A percentile compares a stretch with the other conserved stretches of the same genome.
Evolutionary conservation across 2,888 invertebrate genomes (phyloP).

Genomic region (Antheraea assamensis): DNA sequence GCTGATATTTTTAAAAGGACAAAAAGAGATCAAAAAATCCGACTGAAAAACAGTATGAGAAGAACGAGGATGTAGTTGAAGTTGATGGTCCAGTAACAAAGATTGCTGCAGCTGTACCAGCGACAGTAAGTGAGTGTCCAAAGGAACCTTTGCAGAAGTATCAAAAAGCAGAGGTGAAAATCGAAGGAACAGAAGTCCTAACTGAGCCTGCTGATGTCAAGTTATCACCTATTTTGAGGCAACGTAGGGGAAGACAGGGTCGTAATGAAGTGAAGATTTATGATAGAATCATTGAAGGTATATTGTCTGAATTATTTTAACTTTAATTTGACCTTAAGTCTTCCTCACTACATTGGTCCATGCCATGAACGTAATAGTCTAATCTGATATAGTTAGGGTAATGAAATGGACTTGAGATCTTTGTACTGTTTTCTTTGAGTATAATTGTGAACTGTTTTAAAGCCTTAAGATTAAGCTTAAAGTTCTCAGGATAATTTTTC

Average conservation of each 20-base stretch:
- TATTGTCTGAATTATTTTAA: neutral
- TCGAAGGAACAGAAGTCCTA: constrained; percentile 44
- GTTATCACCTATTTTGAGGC: constrained; percentile 61
- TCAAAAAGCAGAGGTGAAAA: constrained; percentile 36
- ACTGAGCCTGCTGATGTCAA: constrained; percentile 73
- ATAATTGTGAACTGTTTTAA: too few species aligned
- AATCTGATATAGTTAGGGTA: too few species aligned
- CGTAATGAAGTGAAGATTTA: constrained; percentile 77
- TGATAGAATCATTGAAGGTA: constrained; percentile 77
- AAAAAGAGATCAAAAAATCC: constrained; percentile 25
- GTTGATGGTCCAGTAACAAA: neutral
- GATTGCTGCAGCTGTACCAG: constrained; percentile 32
- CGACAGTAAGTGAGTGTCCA: constrained; percentile 32
- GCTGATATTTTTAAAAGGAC: constrained; percentile 51
- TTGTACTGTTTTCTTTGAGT: too few species aligned
- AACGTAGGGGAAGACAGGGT: constrained; percentile 68
- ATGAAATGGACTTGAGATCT: too few species aligned
- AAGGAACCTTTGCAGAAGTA: constrained; percentile 24
- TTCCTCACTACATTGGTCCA: neutral
- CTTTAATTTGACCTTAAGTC: neutral
- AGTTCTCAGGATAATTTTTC: too few species aligned
- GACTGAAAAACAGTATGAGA: constrained; percentile 27
- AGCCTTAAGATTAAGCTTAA: too few species aligned
- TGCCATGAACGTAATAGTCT: too few species aligned
- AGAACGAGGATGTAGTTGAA: constrained; percentile 23